Percentiles rank a stretch among this genome's conserved stretches.
These are phyloP conservation scores for Megaptera novaeangliae DNA, from an alignment of 2,113 vertebrate species.

Conservation along the genomic window DNA sequence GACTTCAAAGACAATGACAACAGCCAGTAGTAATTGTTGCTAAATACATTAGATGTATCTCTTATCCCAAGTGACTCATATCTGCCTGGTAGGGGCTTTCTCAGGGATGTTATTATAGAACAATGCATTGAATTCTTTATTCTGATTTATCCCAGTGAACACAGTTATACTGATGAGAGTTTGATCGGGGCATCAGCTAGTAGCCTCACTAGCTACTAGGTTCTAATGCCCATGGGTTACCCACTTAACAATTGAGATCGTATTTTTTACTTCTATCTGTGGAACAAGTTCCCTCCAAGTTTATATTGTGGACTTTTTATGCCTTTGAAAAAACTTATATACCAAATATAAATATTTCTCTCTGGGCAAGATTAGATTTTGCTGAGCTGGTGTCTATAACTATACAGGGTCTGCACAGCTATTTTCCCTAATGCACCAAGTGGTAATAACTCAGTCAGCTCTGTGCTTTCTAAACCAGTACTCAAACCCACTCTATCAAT, in stretches of 20 bases:
- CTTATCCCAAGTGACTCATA: conserved; percentile 3
- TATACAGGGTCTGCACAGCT: neutral
- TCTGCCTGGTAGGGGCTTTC: neutral
- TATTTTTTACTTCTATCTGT: conserved; percentile 3
- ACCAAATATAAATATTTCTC: conserved; percentile 57
- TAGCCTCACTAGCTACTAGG: neutral
- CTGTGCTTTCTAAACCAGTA: conserved; percentile 55
- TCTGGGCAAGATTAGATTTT: conserved; percentile 40
- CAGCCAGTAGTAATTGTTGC: conserved; percentile 39
- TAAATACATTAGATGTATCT: conserved; percentile 35
- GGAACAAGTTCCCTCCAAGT: neutral
- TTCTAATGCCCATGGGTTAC: neutral
- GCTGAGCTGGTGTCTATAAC: conserved; percentile 57
- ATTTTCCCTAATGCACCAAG: conserved; percentile 42
- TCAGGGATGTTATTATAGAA: neutral
- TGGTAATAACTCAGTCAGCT: conserved; percentile 52
- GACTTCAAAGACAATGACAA: conserved; percentile 36
- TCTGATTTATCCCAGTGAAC: conserved; percentile 11
- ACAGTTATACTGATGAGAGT: conserved; percentile 2
- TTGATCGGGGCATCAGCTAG: neutral
- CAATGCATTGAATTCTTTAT: neutral
- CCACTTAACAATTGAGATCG: neutral
- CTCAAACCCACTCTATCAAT: conserved; percentile 48
- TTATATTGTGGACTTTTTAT: neutral
- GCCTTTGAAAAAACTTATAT: conserved; percentile 17